Percentiles rank a stretch among this genome's conserved stretches.
Evolutionary conservation across 2,797 vertebrate genomes (phyloP).

Genomic region (Diplodus sargus): DNA sequence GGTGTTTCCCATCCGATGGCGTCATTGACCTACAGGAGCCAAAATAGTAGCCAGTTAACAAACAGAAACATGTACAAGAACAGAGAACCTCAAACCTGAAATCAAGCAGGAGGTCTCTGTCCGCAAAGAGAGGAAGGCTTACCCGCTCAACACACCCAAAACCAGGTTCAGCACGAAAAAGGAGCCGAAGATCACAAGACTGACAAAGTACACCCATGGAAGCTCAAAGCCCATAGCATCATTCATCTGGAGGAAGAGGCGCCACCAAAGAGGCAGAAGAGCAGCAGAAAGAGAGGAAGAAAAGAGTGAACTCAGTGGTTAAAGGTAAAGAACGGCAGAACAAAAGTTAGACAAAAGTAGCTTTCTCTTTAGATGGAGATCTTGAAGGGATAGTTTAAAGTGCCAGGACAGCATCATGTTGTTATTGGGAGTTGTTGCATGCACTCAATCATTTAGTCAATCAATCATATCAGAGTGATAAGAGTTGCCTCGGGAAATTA

Average conservation of each 20-base stretch:
- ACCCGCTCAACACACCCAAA: slow-evolving; percentile 99
- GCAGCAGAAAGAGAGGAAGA: slow-evolving; percentile 43
- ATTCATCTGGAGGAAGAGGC: slow-evolving; percentile 91
- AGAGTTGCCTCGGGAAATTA: slow-evolving; percentile 63
- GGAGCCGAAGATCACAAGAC: slow-evolving; percentile 99
- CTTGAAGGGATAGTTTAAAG: slow-evolving; percentile 24
- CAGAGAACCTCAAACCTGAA: slow-evolving; percentile 53
- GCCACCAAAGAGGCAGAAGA: slow-evolving; percentile 31
- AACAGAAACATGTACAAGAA: slow-evolving; percentile 39
- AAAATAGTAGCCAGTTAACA: slow-evolving; percentile 61
- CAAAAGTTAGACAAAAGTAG: slow-evolving; percentile 13
- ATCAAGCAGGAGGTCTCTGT: slow-evolving; percentile 83
- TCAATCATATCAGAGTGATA: slow-evolving; percentile 65
- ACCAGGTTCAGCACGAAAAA: slow-evolving; percentile 99
- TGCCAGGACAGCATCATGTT: slow-evolving; percentile 22
- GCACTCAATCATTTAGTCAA: slow-evolving; percentile 58
- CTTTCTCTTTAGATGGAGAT: slow-evolving; percentile 14
- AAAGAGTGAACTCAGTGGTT: slow-evolving; percentile 42
- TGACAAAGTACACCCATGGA: slow-evolving; percentile 99
- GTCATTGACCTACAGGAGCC: slow-evolving; percentile 94
- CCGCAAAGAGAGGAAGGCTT: slow-evolving; percentile 90
- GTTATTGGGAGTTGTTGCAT: slow-evolving; percentile 41
- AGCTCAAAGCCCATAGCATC: slow-evolving; percentile 99
- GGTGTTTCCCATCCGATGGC: slow-evolving; percentile 96
- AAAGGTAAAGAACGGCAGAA: slow-evolving; percentile 43